Evolutionary conservation across 2,888 invertebrate species (phyloP).

Genomic region (Melanargia galathea): DNA sequence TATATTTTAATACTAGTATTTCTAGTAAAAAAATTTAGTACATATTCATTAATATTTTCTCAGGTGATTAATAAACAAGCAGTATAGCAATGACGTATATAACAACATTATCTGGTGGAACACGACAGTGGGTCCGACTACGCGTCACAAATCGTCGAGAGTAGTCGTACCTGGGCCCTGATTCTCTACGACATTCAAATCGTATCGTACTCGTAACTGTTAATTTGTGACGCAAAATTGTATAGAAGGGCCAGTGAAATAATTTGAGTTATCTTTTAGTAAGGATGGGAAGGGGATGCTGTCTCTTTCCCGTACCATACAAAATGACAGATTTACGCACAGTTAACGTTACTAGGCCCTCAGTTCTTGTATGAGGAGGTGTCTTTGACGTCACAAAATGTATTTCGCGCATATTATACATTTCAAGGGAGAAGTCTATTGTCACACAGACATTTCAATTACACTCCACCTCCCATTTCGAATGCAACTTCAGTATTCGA

Average conservation of each 20-base stretch:
- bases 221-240: background rate
- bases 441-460: no score
- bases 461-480: no score
- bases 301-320: no score
- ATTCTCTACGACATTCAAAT: conserved; percentile 2
- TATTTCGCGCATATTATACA: background rate
- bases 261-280: no score
- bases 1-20: background rate
- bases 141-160: conserved; percentile 41
- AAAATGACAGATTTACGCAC: no score
- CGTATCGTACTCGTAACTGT: background rate
- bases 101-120: conserved; percentile 36
- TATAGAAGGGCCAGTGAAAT: background rate
- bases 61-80: background rate
- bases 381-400: background rate
- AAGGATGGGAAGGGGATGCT: no score
- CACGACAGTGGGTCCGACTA: conserved; percentile 26
- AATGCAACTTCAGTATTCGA: no score
- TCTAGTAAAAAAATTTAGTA: background rate
- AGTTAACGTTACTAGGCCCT: no score
- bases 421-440: no score
- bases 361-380: background rate
- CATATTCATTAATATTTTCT: background rate
- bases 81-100: conserved; percentile 31
- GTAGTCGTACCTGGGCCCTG: conserved; percentile 42